These are phyloP conservation scores for Centrocercus urophasianus DNA, from an alignment of 2,113 vertebrate species.

Conservation along the genomic window DNA sequence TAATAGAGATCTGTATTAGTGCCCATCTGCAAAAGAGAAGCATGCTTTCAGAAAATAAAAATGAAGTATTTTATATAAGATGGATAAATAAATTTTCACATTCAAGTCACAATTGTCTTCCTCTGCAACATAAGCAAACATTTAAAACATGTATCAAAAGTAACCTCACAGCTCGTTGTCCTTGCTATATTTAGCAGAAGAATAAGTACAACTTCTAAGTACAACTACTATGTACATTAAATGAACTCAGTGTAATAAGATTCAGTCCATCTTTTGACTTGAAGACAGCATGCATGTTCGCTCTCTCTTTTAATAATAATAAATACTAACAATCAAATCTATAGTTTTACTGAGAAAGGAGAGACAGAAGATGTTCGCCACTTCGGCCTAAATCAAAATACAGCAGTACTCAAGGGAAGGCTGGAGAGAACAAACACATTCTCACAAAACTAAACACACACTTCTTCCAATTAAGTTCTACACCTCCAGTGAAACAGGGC, in stretches of 20 bases:
- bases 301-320: background rate
- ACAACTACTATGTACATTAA: background rate
- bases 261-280: background rate
- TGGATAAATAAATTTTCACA: background rate
- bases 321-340: background rate
- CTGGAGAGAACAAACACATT: background rate
- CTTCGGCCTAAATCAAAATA: background rate
- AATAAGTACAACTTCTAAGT: background rate
- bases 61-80: background rate
- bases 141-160: background rate
- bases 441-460: background rate
- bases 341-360: background rate
- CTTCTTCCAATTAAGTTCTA: background rate
- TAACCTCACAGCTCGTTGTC: background rate
- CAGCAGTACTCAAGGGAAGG: fast-evolving
- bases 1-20: slow-evolving; percentile 85
- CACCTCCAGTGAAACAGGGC: background rate
- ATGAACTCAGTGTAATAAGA: background rate
- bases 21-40: slow-evolving; percentile 79
- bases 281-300: background rate
- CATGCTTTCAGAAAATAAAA: background rate
- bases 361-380: background rate
- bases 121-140: background rate
- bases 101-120: background rate
- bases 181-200: background rate